A percentile compares a stretch with the other conserved stretches of the same genome.
Conservation (phyloP, 2,113 vertebrate genomes). For the Cynocephalus volans region DNA sequence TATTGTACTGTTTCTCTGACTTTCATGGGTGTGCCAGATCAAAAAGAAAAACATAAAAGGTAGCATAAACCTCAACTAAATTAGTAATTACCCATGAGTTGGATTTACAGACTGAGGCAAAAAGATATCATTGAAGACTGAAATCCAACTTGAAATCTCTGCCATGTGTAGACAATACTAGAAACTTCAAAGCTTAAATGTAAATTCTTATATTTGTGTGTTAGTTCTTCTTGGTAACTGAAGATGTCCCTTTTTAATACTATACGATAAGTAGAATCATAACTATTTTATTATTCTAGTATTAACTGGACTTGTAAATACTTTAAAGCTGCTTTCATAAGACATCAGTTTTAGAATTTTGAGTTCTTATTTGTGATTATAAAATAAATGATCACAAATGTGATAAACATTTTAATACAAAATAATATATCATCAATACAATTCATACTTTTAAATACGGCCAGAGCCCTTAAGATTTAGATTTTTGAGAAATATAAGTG, state of each 20-base stretch:
- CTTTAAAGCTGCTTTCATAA: background rate
- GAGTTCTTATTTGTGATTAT: slow-evolving; percentile 13
- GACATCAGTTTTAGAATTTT: background rate
- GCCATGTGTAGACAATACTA: slow-evolving; percentile 70
- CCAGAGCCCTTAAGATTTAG: background rate
- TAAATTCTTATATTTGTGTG: background rate
- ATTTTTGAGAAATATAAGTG: background rate
- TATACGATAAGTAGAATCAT: background rate
- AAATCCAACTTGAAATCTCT: slow-evolving; percentile 68
- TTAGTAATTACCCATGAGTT: slow-evolving; percentile 62
- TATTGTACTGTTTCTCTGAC: slow-evolving; percentile 57
- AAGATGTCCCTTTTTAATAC: background rate
- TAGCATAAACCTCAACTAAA: slow-evolving; percentile 65
- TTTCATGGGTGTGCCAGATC: slow-evolving; percentile 72
- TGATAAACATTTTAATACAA: slow-evolving; percentile 32
- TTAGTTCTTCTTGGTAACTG: slow-evolving; percentile 11
- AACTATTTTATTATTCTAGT: background rate
- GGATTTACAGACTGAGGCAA: slow-evolving; percentile 60
- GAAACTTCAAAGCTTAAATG: slow-evolving; percentile 70
- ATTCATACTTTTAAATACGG: background rate
- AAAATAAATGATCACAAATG: background rate
- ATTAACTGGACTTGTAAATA: background rate
- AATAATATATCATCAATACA: background rate
- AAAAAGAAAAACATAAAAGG: slow-evolving; percentile 74
- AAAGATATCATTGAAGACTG: slow-evolving; percentile 55